These are phyloP conservation scores for Ditula angustiorana DNA, from an alignment of 2,888 invertebrate species.

Conservation along the genomic window DNA sequence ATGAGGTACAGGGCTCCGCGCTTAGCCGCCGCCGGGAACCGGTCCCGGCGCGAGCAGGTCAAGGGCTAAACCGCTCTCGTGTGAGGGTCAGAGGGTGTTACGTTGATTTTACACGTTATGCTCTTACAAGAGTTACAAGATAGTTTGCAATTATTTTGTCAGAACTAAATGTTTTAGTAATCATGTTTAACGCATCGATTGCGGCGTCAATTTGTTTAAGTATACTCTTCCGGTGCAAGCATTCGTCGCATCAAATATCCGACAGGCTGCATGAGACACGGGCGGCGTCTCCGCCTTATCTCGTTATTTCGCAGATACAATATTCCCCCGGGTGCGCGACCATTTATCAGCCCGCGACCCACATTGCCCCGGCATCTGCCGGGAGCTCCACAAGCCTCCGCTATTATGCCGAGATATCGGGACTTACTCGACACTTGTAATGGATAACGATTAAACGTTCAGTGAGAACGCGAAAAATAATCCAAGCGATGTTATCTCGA, in stretches of 20 bases:
- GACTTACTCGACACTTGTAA: constrained; percentile 29
- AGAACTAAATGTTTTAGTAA: too few species aligned
- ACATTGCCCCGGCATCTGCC: constrained; percentile 73
- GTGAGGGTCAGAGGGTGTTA: neutral
- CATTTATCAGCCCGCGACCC: constrained; percentile 78
- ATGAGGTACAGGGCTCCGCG: constrained; percentile 77
- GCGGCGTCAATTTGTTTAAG: neutral
- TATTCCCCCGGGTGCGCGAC: constrained; percentile 65
- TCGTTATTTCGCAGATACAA: constrained; percentile 60
- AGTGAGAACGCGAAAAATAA: constrained; percentile 9
- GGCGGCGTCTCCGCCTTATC: constrained; percentile 56
- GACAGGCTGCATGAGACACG: constrained; percentile 21
- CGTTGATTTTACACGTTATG: neutral
- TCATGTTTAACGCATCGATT: neutral
- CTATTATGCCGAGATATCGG: constrained; percentile 47
- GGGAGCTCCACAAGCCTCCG: constrained; percentile 48
- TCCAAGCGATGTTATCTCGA: neutral
- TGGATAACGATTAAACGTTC: constrained; percentile 26
- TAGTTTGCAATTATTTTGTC: neutral
- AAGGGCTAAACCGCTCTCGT: constrained; percentile 14
- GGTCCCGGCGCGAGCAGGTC: constrained; percentile 52
- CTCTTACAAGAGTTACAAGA: too few species aligned
- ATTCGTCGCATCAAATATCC: constrained; percentile 15
- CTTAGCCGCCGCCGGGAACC: constrained; percentile 55
- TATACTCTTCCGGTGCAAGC: constrained; percentile 45